phyloP scores from a whole-genome alignment of 2,113 vertebrate genomes.

The Plecotus auritus region DNA sequence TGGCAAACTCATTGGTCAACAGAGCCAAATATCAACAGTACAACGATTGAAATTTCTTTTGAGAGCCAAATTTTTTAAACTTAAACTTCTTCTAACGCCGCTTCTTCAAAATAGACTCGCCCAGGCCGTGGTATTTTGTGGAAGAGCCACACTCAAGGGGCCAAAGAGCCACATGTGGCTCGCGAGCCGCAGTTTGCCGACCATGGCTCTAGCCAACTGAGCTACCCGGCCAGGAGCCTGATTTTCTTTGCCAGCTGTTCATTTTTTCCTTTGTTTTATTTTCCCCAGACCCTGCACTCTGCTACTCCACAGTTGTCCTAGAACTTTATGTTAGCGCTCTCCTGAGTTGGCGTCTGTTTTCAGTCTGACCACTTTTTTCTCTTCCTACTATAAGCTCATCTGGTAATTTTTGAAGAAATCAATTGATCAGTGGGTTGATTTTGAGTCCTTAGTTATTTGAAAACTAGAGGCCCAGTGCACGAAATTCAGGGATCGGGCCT shows the following conservation, averaged over 20 bases:
- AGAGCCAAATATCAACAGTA: too few species aligned
- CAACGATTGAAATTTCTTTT: too few species aligned
- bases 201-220: not conserved
- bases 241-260: not conserved
- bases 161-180: too few species aligned
- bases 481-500: too few species aligned
- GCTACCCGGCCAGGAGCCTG: not conserved
- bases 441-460: not conserved
- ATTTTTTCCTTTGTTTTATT: not conserved
- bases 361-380: not conserved
- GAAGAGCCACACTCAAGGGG: too few species aligned
- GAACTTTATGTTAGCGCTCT: not conserved
- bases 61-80: too few species aligned
- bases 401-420: not conserved
- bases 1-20: too few species aligned
- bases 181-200: too few species aligned
- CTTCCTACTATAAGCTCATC: not conserved
- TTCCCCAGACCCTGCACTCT: fast-evolving
- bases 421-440: not conserved
- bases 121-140: too few species aligned
- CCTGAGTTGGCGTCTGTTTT: not conserved
- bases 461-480: not conserved
- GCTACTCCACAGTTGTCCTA: too few species aligned
- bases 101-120: too few species aligned
- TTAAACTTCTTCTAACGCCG: too few species aligned